Percentiles rank a stretch among this genome's conserved stretches.
Evolutionary conservation across 2,113 vertebrate species (phyloP).

Genomic region (Rhinoderma darwinii): DNA sequence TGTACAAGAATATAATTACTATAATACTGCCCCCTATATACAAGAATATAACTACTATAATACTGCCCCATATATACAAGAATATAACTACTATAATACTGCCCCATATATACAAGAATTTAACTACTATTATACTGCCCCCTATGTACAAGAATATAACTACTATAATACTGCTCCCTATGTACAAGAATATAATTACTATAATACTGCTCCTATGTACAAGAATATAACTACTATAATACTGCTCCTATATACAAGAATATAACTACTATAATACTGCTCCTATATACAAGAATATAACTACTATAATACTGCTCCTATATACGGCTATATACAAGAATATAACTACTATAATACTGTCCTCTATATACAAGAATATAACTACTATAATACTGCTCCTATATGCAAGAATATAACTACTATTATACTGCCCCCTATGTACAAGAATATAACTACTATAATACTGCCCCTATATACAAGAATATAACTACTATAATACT

Average conservation of each 20-base stretch:
- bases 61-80: background rate
- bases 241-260: no score
- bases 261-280: background rate
- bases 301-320: background rate
- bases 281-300: background rate
- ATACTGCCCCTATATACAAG: background rate
- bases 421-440: background rate
- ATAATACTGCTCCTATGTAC: no score
- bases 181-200: slow-evolving; percentile 15
- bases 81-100: slow-evolving; percentile 3
- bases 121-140: background rate
- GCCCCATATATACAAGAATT: slow-evolving; percentile 1
- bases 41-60: no score
- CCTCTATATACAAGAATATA: background rate
- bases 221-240: no score
- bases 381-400: background rate
- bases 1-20: no score
- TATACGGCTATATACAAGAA: no score
- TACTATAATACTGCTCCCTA: slow-evolving; percentile 5
- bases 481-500: slow-evolving; percentile 2
- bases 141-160: slow-evolving; percentile 15
- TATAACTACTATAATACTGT: background rate
- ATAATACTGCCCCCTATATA: no score
- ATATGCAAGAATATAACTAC: background rate
- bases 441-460: slow-evolving; percentile 17